Percentiles rank a stretch among this genome's conserved stretches.
These are phyloP conservation scores for Cydia strobilella DNA, from an alignment of 1,140 invertebrate genomes.

Conservation along the genomic window DNA sequence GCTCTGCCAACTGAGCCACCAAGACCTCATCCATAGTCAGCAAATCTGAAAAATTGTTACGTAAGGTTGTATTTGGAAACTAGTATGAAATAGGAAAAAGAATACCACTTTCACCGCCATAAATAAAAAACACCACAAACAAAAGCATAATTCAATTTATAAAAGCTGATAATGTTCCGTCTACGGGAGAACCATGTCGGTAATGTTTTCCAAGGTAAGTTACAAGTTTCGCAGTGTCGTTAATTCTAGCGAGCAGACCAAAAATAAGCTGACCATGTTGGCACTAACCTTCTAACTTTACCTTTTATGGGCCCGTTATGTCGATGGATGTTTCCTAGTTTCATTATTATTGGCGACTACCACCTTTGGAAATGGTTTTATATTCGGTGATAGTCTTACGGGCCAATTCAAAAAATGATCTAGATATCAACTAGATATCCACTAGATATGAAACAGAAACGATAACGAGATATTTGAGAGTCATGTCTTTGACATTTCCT, in stretches of 20 bases:
- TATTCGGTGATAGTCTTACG: not conserved
- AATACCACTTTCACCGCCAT: not conserved
- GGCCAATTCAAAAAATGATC: no score
- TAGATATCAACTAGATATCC: no score
- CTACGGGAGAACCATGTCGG: not conserved
- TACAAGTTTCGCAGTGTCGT: slow-evolving; percentile 13
- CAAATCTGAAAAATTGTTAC: no score
- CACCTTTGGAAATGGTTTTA: not conserved
- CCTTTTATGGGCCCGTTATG: slow-evolving; percentile 26
- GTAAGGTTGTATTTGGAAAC: no score
- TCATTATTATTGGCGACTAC: not conserved
- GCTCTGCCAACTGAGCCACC: no score
- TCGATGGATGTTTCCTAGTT: slow-evolving; percentile 24
- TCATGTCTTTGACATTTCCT: no score
- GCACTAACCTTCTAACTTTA: slow-evolving; percentile 27
- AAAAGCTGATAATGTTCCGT: not conserved
- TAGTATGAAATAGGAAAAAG: not conserved
- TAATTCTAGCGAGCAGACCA: slow-evolving; percentile 4
- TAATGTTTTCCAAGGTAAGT: slow-evolving; percentile 10
- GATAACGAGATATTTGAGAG: no score
- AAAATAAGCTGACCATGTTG: slow-evolving; percentile 25
- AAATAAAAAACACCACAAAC: not conserved
- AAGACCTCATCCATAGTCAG: no score
- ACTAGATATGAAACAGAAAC: no score
- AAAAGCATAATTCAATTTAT: not conserved